These are phyloP conservation scores for Hydrotaea cyrtoneurina DNA, from an alignment of 2,888 invertebrate genomes.

Conservation along the genomic window DNA sequence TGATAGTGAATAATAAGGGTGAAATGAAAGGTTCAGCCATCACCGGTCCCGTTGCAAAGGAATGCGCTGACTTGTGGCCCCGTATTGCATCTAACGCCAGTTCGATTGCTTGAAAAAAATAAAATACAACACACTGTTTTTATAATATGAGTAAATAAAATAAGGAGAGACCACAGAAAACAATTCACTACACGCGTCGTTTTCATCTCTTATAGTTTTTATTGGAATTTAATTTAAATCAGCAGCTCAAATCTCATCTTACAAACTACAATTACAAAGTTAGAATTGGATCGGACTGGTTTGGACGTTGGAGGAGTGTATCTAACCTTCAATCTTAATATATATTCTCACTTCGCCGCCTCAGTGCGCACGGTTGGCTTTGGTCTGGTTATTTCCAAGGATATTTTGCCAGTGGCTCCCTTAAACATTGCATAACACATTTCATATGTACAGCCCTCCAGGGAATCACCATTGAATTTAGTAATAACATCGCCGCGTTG, in stretches of 20 bases:
- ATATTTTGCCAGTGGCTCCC: slow-evolving; percentile 90
- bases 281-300: neutral
- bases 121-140: slow-evolving; percentile 69
- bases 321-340: neutral
- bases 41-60: slow-evolving; percentile 99
- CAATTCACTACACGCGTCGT: neutral
- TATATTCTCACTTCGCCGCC: slow-evolving; percentile 71
- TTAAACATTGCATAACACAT: slow-evolving; percentile 95
- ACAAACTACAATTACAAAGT: slow-evolving; percentile 33
- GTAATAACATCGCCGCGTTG: slow-evolving; percentile 95
- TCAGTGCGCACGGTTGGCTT: slow-evolving; percentile 83
- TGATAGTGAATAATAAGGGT: slow-evolving; percentile 99
- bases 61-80: slow-evolving; percentile 99
- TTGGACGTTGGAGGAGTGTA: neutral
- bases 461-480: slow-evolving; percentile 92
- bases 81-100: slow-evolving; percentile 99
- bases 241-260: slow-evolving; percentile 17
- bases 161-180: slow-evolving; percentile 54
- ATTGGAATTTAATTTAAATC: slow-evolving; percentile 31
- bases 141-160: slow-evolving; percentile 44
- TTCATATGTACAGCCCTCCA: slow-evolving; percentile 88
- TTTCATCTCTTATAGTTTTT: slow-evolving; percentile 41
- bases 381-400: slow-evolving; percentile 92
- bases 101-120: slow-evolving; percentile 91
- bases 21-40: slow-evolving; percentile 99